phyloP scores from a whole-genome alignment of 1,140 invertebrate genomes.

The Latrodectus geometricus region DNA sequence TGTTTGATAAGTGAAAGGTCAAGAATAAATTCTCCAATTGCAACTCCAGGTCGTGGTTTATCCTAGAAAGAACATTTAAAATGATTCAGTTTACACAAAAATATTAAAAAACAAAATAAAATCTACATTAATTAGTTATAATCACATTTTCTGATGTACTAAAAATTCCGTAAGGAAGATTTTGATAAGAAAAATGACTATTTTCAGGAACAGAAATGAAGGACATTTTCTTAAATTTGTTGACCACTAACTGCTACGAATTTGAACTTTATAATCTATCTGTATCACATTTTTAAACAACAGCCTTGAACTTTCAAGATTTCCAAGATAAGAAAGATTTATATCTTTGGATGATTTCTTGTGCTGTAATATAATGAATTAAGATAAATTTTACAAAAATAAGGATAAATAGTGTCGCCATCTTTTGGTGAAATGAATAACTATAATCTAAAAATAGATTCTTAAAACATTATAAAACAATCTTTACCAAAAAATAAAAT shows the following conservation, averaged over 20 bases:
- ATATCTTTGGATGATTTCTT: neutral
- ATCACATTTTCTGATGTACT: conserved; percentile 88
- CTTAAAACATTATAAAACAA: no score
- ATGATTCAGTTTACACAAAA: neutral
- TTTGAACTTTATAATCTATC: neutral
- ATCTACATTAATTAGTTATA: neutral
- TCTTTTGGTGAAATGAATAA: neutral
- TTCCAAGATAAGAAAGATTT: neutral
- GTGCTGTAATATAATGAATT: neutral
- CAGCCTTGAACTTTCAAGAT: neutral
- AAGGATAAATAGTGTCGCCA: neutral
- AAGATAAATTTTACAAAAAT: neutral
- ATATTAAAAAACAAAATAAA: neutral
- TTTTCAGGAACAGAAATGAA: conserved; percentile 72
- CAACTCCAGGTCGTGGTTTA: conserved; percentile 87
- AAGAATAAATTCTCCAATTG: conserved; percentile 92
- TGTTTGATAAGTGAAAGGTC: conserved; percentile 85
- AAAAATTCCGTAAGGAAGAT: conserved; percentile 97
- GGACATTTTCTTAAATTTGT: conserved; percentile 66
- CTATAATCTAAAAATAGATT: no score
- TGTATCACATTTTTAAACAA: no score
- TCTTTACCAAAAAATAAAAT: no score
- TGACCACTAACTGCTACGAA: neutral
- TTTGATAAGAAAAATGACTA: conserved; percentile 92
- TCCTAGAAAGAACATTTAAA: neutral